These are phyloP conservation scores for Entomobrya multifasciata DNA, from an alignment of 2,888 invertebrate species.

Conservation along the genomic window DNA sequence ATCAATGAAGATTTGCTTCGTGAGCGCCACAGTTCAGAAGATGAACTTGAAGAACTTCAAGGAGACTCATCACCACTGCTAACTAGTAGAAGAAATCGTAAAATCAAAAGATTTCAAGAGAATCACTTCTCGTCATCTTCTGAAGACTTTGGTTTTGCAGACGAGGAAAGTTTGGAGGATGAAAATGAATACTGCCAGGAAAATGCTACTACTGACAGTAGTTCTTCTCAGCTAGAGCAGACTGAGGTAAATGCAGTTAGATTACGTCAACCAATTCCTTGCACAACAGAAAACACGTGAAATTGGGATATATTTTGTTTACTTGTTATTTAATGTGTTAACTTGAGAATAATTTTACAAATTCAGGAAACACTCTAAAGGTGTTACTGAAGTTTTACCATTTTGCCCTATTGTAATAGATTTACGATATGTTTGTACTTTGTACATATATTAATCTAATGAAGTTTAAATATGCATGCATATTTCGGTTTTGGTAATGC, in stretches of 20 bases:
- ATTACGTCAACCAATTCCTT: not conserved
- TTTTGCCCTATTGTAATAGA: not conserved
- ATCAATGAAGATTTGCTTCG: constrained; percentile 45
- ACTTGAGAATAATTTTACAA: too few relatives aligned
- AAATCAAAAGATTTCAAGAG: constrained; percentile 43
- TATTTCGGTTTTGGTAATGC: not conserved
- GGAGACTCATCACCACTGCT: constrained; percentile 28
- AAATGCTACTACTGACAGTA: not conserved
- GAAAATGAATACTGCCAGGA: constrained; percentile 44
- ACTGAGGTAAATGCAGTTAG: not conserved
- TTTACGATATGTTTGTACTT: not conserved
- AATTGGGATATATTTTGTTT: not conserved
- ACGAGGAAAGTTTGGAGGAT: constrained; percentile 56
- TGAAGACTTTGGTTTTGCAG: constrained; percentile 61
- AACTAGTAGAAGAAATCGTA: not conserved
- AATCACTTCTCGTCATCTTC: constrained; percentile 43
- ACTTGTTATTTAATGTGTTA: not conserved
- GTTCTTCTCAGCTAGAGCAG: not conserved
- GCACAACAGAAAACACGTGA: not conserved
- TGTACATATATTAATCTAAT: not conserved
- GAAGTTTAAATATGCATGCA: not conserved
- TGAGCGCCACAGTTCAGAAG: constrained; percentile 46
- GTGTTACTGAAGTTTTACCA: not conserved
- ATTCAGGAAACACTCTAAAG: not conserved
- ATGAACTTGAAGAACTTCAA: constrained; percentile 53